phyloP scores from a whole-genome alignment of 2,113 vertebrate genomes.

The Larimichthys polyactis region DNA sequence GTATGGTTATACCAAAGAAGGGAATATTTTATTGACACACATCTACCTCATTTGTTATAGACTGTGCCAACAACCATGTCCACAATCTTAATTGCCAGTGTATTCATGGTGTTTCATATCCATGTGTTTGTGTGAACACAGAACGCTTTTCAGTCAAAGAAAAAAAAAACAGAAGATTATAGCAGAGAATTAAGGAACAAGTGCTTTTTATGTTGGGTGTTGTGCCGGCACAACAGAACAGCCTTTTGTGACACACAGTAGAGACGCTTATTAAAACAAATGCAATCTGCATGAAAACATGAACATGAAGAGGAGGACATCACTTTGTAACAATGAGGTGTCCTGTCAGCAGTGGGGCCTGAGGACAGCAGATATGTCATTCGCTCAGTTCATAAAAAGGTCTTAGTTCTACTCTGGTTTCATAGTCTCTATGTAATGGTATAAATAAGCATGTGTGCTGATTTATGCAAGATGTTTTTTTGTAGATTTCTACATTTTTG shows the following conservation, averaged over 20 bases:
- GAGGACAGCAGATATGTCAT: background rate
- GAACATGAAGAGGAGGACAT: background rate
- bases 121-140: constrained; percentile 56
- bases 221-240: constrained; percentile 39
- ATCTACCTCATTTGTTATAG: constrained; percentile 89
- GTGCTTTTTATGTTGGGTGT: constrained; percentile 53
- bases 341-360: background rate
- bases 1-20: constrained; percentile 85
- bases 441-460: too few relatives aligned
- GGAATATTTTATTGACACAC: constrained; percentile 78
- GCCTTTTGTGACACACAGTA: constrained; percentile 15
- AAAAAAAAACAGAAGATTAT: constrained; percentile 23
- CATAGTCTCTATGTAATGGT: too few relatives aligned
- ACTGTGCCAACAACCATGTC: constrained; percentile 80
- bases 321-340: background rate
- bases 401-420: background rate
- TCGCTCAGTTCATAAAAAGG: background rate
- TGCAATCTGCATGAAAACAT: constrained; percentile 12
- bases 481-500: background rate
- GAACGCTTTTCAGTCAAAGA: constrained; percentile 45
- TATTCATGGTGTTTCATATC: constrained; percentile 59
- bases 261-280: background rate
- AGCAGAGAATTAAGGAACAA: constrained; percentile 41
- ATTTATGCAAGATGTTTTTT: background rate
- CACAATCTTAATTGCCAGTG: constrained; percentile 67